These are phyloP conservation scores for Amaurobius ferox DNA, from an alignment of 2,888 invertebrate genomes.

Conservation along the genomic window DNA sequence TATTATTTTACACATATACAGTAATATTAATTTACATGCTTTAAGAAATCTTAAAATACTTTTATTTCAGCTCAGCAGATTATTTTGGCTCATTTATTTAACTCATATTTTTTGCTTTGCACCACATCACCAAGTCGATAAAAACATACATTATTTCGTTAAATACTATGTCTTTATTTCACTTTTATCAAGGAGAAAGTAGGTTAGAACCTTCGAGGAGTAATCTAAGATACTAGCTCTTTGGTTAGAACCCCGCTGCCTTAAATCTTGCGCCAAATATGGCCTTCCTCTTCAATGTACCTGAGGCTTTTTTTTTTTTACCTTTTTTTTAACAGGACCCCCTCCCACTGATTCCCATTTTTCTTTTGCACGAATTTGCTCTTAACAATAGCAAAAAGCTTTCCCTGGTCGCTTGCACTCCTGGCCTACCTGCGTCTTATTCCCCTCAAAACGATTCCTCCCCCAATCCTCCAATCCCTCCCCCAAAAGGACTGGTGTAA, in stretches of 20 bases:
- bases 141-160: background rate
- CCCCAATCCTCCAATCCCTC: background rate
- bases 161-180: background rate
- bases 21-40: no score
- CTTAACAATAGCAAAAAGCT: conserved; percentile 42
- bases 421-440: conserved; percentile 21
- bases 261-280: conserved; percentile 26
- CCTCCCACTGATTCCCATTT: conserved; percentile 37
- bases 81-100: no score
- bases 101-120: no score
- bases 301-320: conserved; percentile 13
- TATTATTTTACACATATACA: no score
- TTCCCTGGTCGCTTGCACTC: conserved; percentile 41
- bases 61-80: no score
- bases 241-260: background rate
- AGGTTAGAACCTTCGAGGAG: background rate
- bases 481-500: conserved; percentile 16
- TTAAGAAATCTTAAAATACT: no score
- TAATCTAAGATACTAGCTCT: no score
- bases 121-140: no score
- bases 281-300: background rate
- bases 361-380: conserved; percentile 36
- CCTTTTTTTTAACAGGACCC: background rate
- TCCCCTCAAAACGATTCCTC: conserved; percentile 24
- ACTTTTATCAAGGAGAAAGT: background rate